phyloP scores from a whole-genome alignment of 2,888 invertebrate species.

The Drosophila merina region DNA sequence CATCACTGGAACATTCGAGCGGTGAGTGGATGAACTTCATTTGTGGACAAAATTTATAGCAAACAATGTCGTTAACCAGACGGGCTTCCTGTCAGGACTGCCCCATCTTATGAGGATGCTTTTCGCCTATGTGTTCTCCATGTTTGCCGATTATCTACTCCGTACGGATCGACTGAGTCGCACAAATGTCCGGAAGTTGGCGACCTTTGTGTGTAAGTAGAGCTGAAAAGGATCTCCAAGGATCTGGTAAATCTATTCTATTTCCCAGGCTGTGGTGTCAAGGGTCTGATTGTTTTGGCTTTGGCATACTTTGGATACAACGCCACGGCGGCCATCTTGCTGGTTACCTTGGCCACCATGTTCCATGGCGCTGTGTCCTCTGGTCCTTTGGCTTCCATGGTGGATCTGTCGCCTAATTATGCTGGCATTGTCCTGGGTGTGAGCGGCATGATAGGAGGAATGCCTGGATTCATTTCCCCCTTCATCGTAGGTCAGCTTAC shows the following conservation, averaged over 20 bases:
- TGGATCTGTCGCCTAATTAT: constrained; percentile 88
- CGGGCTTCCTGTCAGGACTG: constrained; percentile 87
- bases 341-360: constrained; percentile 87
- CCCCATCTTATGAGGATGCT: constrained; percentile 87
- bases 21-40: constrained; percentile 83
- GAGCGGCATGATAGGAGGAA: constrained; percentile 86
- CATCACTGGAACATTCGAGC: constrained; percentile 88
- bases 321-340: constrained; percentile 85
- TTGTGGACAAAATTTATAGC: background rate
- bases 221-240: too few relatives aligned
- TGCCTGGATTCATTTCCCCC: constrained; percentile 87
- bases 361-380: constrained; percentile 88
- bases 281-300: constrained; percentile 87
- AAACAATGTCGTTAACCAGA: constrained; percentile 59
- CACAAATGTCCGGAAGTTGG: constrained; percentile 87
- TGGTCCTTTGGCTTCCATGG: constrained; percentile 87
- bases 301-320: constrained; percentile 88
- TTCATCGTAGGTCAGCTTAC: constrained; percentile 87
- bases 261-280: constrained; percentile 85
- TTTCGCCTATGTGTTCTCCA: constrained; percentile 86
- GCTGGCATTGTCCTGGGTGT: constrained; percentile 87
- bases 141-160: constrained; percentile 86
- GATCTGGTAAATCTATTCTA: background rate
- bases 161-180: constrained; percentile 86
- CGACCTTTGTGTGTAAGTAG: constrained; percentile 86